These are phyloP conservation scores for Cyanoramphus novaezelandiae DNA, from an alignment of 2,113 vertebrate species.

Conservation along the genomic window DNA sequence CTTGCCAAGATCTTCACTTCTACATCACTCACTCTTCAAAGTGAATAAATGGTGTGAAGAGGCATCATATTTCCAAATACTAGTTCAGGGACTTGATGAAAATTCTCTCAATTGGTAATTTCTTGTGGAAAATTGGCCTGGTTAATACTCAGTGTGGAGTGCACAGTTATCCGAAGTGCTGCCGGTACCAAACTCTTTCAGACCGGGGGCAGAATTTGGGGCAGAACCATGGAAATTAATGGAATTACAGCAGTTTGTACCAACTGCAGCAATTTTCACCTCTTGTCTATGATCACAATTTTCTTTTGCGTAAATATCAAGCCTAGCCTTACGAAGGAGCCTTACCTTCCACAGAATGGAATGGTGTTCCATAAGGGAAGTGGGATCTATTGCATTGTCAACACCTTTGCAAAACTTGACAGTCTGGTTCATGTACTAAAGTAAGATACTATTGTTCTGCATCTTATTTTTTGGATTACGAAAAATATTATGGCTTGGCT, in stretches of 20 bases:
- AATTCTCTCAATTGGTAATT: neutral
- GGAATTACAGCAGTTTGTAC: neutral
- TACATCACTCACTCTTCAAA: neutral
- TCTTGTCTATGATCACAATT: neutral
- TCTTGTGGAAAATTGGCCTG: neutral
- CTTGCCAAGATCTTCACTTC: slow-evolving; percentile 30
- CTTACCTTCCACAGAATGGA: neutral
- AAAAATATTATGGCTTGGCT: neutral
- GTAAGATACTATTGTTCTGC: neutral
- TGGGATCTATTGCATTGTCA: neutral
- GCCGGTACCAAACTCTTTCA: neutral
- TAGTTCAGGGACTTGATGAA: neutral
- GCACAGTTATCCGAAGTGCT: neutral
- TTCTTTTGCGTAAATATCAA: neutral
- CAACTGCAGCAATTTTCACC: neutral
- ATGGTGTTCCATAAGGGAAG: neutral
- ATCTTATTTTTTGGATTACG: neutral
- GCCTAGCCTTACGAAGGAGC: neutral
- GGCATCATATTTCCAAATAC: slow-evolving; percentile 4
- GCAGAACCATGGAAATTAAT: neutral
- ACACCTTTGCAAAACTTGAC: neutral
- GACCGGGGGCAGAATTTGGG: neutral
- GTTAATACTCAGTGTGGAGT: neutral
- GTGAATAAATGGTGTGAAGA: neutral
- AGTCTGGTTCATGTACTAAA: neutral